Percentiles rank a stretch among this genome's conserved stretches.
Evolutionary conservation across 2,888 invertebrate genomes (phyloP).

Genomic region (Prionchulus punctatus): DNA sequence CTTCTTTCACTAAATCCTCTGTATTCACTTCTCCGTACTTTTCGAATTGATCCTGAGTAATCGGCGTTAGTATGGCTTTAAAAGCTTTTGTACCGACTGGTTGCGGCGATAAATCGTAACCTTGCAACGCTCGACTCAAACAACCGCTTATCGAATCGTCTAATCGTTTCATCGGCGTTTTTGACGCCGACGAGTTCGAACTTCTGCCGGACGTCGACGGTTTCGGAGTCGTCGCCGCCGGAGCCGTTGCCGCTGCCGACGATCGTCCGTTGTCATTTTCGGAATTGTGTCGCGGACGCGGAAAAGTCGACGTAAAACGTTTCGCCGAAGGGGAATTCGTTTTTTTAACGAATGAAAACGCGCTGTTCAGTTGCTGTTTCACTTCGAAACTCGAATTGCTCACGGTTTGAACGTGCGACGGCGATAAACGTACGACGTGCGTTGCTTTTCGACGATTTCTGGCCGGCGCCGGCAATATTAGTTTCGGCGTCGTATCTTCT

Average conservation of each 20-base stretch:
- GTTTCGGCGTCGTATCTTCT: not conserved
- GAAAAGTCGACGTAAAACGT: too few relatives aligned
- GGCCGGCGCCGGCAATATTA: not conserved
- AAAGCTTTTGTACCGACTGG: not conserved
- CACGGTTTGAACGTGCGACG: too few relatives aligned
- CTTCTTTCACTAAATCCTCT: conserved; percentile 66
- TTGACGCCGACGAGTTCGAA: too few relatives aligned
- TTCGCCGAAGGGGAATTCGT: too few relatives aligned
- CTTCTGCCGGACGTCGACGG: not conserved
- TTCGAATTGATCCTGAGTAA: conserved; percentile 79
- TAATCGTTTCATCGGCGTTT: too few relatives aligned
- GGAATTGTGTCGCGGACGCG: too few relatives aligned
- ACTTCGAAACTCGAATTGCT: too few relatives aligned
- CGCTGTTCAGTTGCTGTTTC: too few relatives aligned
- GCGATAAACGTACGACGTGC: not conserved
- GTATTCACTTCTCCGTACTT: conserved; percentile 84
- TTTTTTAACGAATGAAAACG: too few relatives aligned
- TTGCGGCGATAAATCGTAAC: not conserved
- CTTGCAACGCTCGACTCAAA: not conserved
- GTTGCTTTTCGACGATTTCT: not conserved
- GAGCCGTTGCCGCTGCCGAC: not conserved
- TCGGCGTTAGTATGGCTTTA: conserved; percentile 1
- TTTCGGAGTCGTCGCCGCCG: not conserved
- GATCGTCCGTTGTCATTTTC: not conserved
- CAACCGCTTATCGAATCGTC: too few relatives aligned